Evolutionary conservation across 1,140 invertebrate genomes (phyloP).

Genomic region (Pemphigus obesinymphae): DNA sequence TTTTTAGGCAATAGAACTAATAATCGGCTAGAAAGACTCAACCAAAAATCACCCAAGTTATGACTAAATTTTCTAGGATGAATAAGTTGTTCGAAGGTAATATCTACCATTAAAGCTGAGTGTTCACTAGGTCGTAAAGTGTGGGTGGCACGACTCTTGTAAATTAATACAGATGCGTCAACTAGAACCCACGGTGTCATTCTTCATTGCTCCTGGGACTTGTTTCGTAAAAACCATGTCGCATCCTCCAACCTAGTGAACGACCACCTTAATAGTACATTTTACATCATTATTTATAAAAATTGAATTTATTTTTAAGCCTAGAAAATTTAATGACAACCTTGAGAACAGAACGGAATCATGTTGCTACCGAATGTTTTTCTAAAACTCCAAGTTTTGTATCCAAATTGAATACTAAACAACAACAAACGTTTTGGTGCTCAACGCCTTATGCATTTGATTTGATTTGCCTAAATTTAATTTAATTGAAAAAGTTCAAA

Average conservation of each 20-base stretch:
- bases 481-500: no score
- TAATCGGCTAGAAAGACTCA: neutral
- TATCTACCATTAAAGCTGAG: neutral
- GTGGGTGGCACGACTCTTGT: no score
- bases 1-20: neutral
- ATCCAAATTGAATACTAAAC: neutral
- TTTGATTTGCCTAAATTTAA: no score
- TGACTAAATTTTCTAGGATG: neutral
- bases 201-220: no score
- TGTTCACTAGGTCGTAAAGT: no score
- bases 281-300: no score
- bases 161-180: no score
- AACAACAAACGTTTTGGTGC: neutral
- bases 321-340: neutral
- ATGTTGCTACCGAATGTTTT: neutral
- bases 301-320: neutral
- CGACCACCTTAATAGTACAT: neutral
- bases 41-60: neutral
- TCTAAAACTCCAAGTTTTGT: neutral
- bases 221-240: no score
- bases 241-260: no score
- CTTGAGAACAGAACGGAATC: neutral
- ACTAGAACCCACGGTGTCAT: no score
- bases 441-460: neutral
- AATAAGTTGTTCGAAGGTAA: neutral